Evolutionary conservation across 1,140 invertebrate genomes (phyloP), one percentile per base, ranked within the genome.

Genomic region (Marisa cornuarietis): DNA sequence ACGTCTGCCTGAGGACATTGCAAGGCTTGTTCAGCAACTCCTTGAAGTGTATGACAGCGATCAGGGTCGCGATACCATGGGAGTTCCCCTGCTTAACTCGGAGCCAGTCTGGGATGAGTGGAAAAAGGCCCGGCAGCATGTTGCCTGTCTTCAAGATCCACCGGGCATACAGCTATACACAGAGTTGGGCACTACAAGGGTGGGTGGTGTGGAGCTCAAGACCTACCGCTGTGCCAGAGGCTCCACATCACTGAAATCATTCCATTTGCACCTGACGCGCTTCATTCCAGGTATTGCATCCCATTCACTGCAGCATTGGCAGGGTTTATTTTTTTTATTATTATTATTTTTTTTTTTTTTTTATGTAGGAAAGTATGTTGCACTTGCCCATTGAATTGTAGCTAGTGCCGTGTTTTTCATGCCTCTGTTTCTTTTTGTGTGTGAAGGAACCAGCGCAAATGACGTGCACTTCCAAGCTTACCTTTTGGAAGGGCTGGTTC

Each of bases 141-240:
- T 87, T 52, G 54, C 80, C 22, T 87, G 86, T 66, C 31, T 86
- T 22, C 86, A 86, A 80, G 86, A 87, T 72, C 83, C 82, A 22
- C 61, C 68, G 54, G 82, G 79, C 24, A 68, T 85, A 18, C 49
- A 73, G n/a, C 78, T 87, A 0, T 86, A 87, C 81, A 82, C 71
- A 4, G 22, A 80, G 24, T 75, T 75, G 18, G 78, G 78, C 49
- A 79, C 78, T 22, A 20, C 78, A 2, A 83, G 26, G 62, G 85
- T 85, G 68, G 85, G 71, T 3, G 61, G 78, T 11, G 14, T 72
- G 14, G 14, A 14, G 1, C 71, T 83, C 3, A 63, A 73, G 10
- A 54, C 66, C 22, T 83, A 63, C 52, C 16, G 79, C 5, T 79
- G 80, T 82, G 82, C 80, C 3, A 22, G 82, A 16, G 82, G 82